Percentiles rank a stretch among this genome's conserved stretches.
phyloP scores from a whole-genome alignment of 2,797 vertebrate species.

The Falco concolor region DNA sequence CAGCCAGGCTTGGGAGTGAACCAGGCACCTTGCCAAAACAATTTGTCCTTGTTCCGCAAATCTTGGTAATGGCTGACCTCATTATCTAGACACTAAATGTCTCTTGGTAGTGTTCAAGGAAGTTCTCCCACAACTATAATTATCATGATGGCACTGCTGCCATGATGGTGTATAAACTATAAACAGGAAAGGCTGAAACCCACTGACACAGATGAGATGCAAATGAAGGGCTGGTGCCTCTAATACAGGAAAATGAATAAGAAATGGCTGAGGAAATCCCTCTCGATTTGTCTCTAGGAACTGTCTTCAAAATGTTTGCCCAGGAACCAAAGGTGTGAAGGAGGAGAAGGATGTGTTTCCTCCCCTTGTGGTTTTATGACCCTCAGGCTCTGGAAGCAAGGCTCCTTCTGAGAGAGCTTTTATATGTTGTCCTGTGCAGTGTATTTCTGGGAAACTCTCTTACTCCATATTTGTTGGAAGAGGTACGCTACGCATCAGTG shows the following conservation, averaged over 20 bases:
- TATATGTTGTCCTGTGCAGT: not conserved
- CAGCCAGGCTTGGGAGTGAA: not conserved
- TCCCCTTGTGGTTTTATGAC: not conserved
- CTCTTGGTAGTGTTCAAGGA: not conserved
- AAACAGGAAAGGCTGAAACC: slow-evolving; percentile 56
- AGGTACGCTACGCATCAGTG: not conserved
- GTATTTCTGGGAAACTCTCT: not conserved
- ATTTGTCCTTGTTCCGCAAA: not conserved
- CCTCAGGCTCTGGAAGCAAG: not conserved
- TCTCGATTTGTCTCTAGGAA: not conserved
- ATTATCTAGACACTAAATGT: not conserved
- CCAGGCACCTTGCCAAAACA: not conserved
- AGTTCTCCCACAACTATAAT: not conserved
- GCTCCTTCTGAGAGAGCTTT: not conserved
- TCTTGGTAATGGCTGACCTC: not conserved
- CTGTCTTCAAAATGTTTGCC: not conserved
- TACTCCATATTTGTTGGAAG: not conserved
- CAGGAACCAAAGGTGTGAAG: not conserved
- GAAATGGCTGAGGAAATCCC: not conserved
- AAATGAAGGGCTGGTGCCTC: not conserved
- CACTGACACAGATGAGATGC: slow-evolving; percentile 16
- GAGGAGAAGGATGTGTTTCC: not conserved
- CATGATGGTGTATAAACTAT: not conserved
- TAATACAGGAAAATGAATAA: not conserved
- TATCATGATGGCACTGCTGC: slow-evolving; percentile 21